These are phyloP conservation scores for Oceanodroma tethys DNA, from an alignment of 2,113 vertebrate genomes.

Conservation along the genomic window DNA sequence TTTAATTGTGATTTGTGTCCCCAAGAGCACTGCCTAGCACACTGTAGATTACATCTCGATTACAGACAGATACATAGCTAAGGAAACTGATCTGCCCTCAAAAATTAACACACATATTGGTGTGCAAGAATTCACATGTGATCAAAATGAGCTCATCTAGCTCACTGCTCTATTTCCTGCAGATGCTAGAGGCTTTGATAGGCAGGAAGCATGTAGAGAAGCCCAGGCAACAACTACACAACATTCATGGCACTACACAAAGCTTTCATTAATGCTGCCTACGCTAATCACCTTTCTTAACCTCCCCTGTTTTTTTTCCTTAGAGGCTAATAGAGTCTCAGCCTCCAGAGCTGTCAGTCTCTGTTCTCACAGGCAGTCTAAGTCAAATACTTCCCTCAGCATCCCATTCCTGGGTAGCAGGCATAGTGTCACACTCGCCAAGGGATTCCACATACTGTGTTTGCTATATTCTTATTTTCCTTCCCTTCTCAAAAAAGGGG, in stretches of 20 bases:
- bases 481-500: not conserved
- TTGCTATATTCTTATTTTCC: not conserved
- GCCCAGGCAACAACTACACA: not conserved
- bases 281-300: not conserved
- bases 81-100: not conserved
- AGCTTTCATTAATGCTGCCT: not conserved
- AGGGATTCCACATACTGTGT: not conserved
- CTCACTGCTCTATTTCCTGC: not conserved
- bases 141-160: not conserved
- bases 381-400: not conserved
- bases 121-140: not conserved
- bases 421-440: not conserved
- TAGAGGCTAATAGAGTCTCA: not conserved
- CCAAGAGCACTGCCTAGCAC: not conserved
- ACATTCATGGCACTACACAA: not conserved
- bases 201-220: not conserved
- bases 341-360: not conserved
- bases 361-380: not conserved
- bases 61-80: not conserved
- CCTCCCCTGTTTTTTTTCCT: not conserved
- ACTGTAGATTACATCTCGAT: not conserved
- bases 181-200: not conserved
- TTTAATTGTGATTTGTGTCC: not conserved
- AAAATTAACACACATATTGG: not conserved
- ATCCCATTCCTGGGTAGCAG: not conserved